Evolutionary conservation across 2,888 invertebrate species (phyloP).

Genomic region (Cryptocheilus praepositus): DNA sequence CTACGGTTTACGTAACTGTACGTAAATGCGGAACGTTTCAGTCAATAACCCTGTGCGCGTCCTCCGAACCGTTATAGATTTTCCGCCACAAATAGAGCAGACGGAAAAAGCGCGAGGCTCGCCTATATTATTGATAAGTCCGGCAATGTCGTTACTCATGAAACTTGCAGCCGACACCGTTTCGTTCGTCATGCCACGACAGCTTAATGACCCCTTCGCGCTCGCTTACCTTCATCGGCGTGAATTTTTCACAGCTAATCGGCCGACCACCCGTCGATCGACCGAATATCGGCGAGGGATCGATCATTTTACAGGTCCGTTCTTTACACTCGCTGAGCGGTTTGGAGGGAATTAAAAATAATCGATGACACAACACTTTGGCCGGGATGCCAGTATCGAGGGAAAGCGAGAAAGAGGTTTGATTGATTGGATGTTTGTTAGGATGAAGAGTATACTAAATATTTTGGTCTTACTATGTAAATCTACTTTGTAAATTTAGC

Average conservation of each 20-base stretch:
- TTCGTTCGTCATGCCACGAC: conserved; percentile 17
- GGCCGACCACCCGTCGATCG: too few relatives aligned
- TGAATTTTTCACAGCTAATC: neutral
- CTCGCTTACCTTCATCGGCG: conserved; percentile 1
- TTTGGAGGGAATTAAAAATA: too few relatives aligned
- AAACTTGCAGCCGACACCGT: conserved; percentile 40
- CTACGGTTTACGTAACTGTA: conserved; percentile 45
- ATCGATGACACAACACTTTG: too few relatives aligned
- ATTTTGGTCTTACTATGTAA: too few relatives aligned
- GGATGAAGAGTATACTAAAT: too few relatives aligned
- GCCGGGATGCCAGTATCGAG: too few relatives aligned
- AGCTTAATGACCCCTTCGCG: conserved; percentile 21
- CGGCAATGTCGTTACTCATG: conserved; percentile 43
- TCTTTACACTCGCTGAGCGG: too few relatives aligned
- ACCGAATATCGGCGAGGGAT: too few relatives aligned
- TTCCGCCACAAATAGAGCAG: conserved; percentile 52
- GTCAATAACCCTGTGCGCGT: conserved; percentile 58
- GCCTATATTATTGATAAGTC: conserved; percentile 48
- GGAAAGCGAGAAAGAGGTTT: too few relatives aligned
- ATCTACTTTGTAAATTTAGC: too few relatives aligned
- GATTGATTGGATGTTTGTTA: too few relatives aligned
- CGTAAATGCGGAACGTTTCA: conserved; percentile 42
- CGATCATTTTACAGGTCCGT: too few relatives aligned
- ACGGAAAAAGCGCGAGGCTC: conserved; percentile 43
- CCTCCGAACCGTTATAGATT: conserved; percentile 57